These are phyloP conservation scores for Bradypodion pumilum DNA, from an alignment of 2,797 vertebrate species.

Conservation along the genomic window DNA sequence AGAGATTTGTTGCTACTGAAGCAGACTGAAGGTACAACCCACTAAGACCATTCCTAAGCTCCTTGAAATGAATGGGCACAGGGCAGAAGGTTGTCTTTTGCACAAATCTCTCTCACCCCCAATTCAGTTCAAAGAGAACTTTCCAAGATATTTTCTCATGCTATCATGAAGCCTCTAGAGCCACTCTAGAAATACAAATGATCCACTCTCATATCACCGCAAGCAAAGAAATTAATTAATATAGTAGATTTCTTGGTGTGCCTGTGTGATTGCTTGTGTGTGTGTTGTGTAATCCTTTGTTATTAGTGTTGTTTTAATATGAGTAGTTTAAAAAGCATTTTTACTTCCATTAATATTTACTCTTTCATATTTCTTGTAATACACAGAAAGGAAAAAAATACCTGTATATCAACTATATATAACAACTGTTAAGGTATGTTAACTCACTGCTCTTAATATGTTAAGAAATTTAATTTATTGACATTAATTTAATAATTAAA, in stretches of 20 bases:
- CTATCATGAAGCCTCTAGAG: neutral
- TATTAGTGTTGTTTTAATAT: neutral
- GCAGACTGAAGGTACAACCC: conserved; percentile 25
- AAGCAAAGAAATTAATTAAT: neutral
- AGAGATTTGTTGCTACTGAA: conserved; percentile 54
- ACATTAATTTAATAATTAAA: no score
- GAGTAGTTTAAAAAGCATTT: neutral
- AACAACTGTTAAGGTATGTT: no score
- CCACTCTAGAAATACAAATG: neutral
- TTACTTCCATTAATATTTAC: neutral
- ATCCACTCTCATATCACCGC: neutral
- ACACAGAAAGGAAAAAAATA: neutral
- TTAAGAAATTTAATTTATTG: no score
- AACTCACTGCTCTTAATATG: no score
- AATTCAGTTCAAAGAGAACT: neutral
- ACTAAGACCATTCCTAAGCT: neutral
- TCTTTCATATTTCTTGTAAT: neutral
- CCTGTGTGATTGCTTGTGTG: neutral
- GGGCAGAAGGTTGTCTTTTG: neutral
- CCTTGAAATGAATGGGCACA: neutral
- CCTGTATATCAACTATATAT: neutral
- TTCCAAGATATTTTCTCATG: neutral
- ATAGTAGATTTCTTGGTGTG: neutral
- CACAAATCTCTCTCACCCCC: neutral
- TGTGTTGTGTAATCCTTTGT: neutral